Base-by-base conservation (phyloP, 64 coral and sea anemone species). In the Acropora tenuis region DNA sequence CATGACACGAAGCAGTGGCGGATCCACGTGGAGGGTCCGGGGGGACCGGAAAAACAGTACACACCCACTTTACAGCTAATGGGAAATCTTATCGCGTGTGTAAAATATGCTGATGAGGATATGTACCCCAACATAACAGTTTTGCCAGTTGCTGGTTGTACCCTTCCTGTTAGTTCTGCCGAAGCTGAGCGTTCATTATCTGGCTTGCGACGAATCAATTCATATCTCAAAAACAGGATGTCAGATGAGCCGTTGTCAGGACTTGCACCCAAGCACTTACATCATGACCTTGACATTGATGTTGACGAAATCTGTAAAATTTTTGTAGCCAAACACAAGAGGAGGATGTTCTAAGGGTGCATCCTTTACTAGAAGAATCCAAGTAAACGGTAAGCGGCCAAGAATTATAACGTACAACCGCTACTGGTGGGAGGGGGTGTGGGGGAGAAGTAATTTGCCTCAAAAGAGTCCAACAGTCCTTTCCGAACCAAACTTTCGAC, bases 101-200 rank as follows among this genome's bases (percentile, higher is more conserved):
- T 92, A 58, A 92, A 86, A 92, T 92, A 77, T 92, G 90, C 90
- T 84, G 74, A 92, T 78, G 90, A 92, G 74, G 90, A 92, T 92
- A 83, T 77, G 41, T 82, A 93, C 78, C 91, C 77, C 43, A 87
- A 88, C 45, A 88, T 87, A 87, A 50, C 53, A 80, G 86, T 88
- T 86, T 78, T 93, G 66, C 84, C 88, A 75, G 88, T 80, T 48
- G 52, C 87, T 78, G 83, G 90, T 11, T 87, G 82, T 73, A 87
- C 90, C 43, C 90, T 80, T 17, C 82, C 90, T 50, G 60, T 87
- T 88, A 60, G 73, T 60, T 88, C 86, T 88, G 73, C 73, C 49
- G 10, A 75, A 55, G 84, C 84, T 45, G 89, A 59, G 68, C 89
- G 67, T 47, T 83, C 80, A 84, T 84, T 88, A 52, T 88, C 73